phyloP scores from a whole-genome alignment of 1,140 invertebrate genomes.

The Bombus consobrinus region DNA sequence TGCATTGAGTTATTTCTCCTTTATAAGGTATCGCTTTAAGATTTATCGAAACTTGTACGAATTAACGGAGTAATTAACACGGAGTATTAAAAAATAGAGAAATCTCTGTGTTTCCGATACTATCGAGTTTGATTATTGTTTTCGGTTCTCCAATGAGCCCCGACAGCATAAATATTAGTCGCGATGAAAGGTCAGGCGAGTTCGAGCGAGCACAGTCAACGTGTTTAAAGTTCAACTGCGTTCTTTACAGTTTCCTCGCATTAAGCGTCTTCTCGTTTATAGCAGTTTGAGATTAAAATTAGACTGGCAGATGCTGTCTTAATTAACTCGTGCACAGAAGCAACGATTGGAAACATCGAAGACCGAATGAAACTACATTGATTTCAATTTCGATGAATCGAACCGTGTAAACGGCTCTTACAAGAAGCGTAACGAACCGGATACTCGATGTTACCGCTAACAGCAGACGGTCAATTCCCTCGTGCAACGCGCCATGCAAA shows the following conservation, averaged over 20 bases:
- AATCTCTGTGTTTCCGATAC: too few species aligned
- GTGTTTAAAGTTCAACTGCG: too few species aligned
- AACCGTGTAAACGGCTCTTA: not conserved
- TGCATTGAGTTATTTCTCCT: not conserved
- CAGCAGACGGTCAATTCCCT: conserved; percentile 36
- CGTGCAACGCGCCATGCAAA: conserved; percentile 13
- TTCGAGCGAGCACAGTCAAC: too few species aligned
- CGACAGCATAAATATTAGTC: too few species aligned
- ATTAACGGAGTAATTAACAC: not conserved
- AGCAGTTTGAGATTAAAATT: too few species aligned
- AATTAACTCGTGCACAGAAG: too few species aligned
- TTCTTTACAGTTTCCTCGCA: accelerated
- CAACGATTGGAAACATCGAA: not conserved
- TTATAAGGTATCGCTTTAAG: not conserved
- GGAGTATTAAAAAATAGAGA: too few species aligned
- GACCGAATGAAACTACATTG: not conserved
- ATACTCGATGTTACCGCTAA: conserved; percentile 23
- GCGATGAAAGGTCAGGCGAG: too few species aligned
- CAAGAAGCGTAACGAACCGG: conserved; percentile 32
- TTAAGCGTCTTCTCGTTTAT: too few species aligned
- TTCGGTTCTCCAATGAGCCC: too few species aligned
- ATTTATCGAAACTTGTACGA: not conserved
- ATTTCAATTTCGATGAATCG: conserved; percentile 22
- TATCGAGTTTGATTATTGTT: too few species aligned
- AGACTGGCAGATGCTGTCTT: too few species aligned